Evolutionary conservation across 2,888 invertebrate species (phyloP), one percentile per base, ranked within the genome.

Genomic region (Nephrotoma guestfalica): DNA sequence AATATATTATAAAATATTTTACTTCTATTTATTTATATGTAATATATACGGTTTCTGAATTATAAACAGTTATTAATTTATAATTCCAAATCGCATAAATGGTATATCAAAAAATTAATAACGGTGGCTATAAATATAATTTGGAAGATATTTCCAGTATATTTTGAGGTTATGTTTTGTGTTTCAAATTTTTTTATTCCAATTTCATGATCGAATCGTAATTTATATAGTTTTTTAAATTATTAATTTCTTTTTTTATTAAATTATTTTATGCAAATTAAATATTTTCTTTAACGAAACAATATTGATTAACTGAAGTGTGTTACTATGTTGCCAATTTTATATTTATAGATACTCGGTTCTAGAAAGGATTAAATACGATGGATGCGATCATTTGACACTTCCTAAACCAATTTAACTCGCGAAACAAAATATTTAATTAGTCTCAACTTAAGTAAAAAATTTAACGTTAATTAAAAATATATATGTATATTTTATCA

Each of bases 131-230:
- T 30, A 3, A 3, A 30, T 30, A n/a, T 41, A 41, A 42, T 84
- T 41, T 84, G 15, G n/a, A 84, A 84, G 15, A 84, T 15, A 41
- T 84, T 15, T 84, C 15, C 15, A 47, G n/a, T n/a, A 84, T 41
- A 7, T 84, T 41, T 42, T 3, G 41, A 11, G 41, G 83, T 40
- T 83, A 13, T 57, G 2, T 71, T 71, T 9, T 18, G 71, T 71
- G 71, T 71, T 30, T 4, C 30, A 30, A 4, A 51, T 30, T 71
- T 84, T n/a, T 84, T 84, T 84, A 84, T 84, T 84, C 84, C 84
- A 84, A 84, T 84, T 84, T 84, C 84, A 84, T 84, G 84, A 84
- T 84, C 41, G 84, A 84, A 84, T 84, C 84, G 84, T 84, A 84
- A 41, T 41, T 41, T 84, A 13, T 41, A 84, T 84, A 84, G 41